Evolutionary conservation across 2,113 vertebrate genomes (phyloP).

Genomic region (Halichoeres trimaculatus): DNA sequence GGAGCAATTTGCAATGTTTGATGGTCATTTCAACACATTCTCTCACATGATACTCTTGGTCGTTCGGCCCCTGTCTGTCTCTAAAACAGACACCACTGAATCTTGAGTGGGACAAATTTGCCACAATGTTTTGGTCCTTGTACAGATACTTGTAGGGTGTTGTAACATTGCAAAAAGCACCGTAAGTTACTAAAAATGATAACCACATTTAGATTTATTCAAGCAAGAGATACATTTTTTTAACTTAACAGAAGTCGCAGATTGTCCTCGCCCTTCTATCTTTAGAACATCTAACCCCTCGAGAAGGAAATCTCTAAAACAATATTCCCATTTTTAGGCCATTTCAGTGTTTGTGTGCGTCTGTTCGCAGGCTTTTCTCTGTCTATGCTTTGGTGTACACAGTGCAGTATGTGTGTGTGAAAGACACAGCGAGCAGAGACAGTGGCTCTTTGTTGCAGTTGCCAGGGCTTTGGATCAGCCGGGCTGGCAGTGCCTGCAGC

Average conservation of each 20-base stretch:
- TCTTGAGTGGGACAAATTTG: background rate
- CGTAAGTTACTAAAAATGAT: too few species aligned
- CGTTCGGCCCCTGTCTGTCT: constrained; percentile 15
- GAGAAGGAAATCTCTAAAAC: background rate
- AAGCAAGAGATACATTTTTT: too few species aligned
- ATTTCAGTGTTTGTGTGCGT: background rate
- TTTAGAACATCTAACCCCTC: background rate
- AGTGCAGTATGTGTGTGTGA: constrained; percentile 32
- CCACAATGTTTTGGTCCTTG: too few species aligned
- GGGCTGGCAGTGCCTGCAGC: constrained; percentile 48
- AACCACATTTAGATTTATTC: too few species aligned
- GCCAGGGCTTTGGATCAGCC: constrained; percentile 62
- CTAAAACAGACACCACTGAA: background rate
- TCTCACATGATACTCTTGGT: background rate
- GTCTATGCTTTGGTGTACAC: constrained; percentile 15
- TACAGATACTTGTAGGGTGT: too few species aligned
- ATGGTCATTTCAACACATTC: constrained; percentile 28
- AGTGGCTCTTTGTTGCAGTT: constrained; percentile 69
- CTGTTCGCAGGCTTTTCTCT: constrained; percentile 3
- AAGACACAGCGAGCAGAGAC: constrained; percentile 36
- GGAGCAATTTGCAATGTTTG: background rate
- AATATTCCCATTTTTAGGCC: background rate
- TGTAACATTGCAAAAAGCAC: too few species aligned
- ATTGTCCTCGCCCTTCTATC: background rate
- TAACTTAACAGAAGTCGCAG: background rate